Conservation (phyloP, 2,888 invertebrate species). For the Apodemia zela region DNA sequence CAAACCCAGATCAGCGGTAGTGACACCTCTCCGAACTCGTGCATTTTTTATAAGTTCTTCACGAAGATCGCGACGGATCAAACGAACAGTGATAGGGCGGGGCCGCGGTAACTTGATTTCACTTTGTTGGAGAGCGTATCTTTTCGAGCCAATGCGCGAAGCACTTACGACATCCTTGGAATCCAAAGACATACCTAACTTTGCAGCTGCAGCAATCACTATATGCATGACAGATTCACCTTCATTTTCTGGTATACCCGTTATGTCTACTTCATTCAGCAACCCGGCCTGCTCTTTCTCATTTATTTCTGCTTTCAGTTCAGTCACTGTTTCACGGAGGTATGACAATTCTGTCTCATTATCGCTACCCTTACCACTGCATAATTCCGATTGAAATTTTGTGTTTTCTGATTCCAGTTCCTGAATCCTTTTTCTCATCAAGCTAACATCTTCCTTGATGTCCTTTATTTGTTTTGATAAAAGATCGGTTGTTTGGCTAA, state of each 20-base stretch:
- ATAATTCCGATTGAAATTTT: background rate
- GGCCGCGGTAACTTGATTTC: background rate
- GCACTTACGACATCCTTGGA: background rate
- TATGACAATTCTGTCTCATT: background rate
- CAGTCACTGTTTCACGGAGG: background rate
- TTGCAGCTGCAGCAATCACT: constrained; percentile 3
- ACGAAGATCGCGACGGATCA: background rate
- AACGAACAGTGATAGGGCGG: background rate
- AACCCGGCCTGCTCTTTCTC: background rate
- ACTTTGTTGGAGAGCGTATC: background rate
- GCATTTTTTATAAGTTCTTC: constrained; percentile 1
- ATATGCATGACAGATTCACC: constrained; percentile 1
- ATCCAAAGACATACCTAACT: constrained; percentile 6
- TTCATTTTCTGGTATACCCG: constrained; percentile 3
- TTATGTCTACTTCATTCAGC: constrained; percentile 6
- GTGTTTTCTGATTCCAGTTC: background rate
- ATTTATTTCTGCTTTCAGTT: background rate
- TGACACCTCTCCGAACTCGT: background rate
- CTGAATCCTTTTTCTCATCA: background rate
- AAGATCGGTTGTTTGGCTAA: background rate
- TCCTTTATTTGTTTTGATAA: background rate
- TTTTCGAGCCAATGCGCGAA: background rate
- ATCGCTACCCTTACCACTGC: background rate
- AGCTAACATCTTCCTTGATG: background rate
- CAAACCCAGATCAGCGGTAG: constrained; percentile 9